These are phyloP conservation scores for Falcunculus frontatus DNA, from an alignment of 2,113 vertebrate genomes.

Conservation along the genomic window DNA sequence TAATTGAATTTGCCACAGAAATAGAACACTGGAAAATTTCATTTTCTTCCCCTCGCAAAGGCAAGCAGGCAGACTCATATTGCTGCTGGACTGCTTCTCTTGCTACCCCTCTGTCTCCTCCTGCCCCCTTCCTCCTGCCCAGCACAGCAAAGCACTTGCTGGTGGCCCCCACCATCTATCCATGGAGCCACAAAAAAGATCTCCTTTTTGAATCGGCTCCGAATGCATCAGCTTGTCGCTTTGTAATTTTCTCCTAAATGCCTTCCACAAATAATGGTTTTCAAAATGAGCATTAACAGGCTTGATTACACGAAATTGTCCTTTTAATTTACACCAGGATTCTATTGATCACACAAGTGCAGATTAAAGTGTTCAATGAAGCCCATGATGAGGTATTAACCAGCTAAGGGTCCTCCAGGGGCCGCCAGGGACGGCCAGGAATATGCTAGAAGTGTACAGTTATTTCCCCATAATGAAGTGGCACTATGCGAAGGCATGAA, in stretches of 20 bases:
- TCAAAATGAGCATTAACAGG: constrained; percentile 99
- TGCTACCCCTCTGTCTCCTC: not conserved
- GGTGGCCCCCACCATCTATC: constrained; percentile 37
- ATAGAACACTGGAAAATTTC: constrained; percentile 97
- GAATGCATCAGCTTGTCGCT: constrained; percentile 80
- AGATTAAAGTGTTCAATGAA: constrained; percentile 99
- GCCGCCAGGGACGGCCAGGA: constrained; percentile 78
- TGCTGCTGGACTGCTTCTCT: constrained; percentile 47
- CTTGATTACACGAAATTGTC: constrained; percentile 98
- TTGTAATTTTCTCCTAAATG: constrained; percentile 93
- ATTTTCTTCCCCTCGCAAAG: constrained; percentile 81
- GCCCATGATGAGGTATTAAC: constrained; percentile 99
- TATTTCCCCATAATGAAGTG: constrained; percentile 99
- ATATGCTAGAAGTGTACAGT: constrained; percentile 95
- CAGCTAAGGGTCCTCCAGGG: constrained; percentile 92
- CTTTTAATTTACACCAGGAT: constrained; percentile 99
- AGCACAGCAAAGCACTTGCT: not conserved
- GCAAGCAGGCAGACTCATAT: constrained; percentile 45
- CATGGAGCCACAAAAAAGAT: constrained; percentile 48
- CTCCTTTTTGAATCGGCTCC: constrained; percentile 75
- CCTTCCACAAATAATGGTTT: constrained; percentile 99
- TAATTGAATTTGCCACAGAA: constrained; percentile 99
- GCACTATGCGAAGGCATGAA: constrained; percentile 98
- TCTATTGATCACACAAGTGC: constrained; percentile 99
- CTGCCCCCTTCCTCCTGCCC: not conserved